Conservation (phyloP, 2,797 vertebrate species). For the Premnoplex brunnescens region DNA sequence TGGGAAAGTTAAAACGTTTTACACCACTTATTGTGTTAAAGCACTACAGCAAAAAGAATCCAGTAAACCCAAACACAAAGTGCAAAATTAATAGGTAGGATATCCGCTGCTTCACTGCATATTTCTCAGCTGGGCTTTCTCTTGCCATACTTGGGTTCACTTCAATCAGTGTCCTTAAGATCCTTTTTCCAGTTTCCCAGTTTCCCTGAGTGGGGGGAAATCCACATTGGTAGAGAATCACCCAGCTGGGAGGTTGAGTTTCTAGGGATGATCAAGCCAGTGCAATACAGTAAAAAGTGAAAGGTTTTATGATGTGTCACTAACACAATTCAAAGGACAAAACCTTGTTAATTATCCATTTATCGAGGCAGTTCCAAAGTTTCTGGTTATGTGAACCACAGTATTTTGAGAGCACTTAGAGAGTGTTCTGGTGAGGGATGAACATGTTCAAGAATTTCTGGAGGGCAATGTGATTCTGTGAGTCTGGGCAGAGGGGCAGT, state of each 20-base stretch:
- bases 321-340: not conserved
- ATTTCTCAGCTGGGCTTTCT: not conserved
- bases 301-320: not conserved
- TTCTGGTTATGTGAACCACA: not conserved
- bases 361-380: not conserved
- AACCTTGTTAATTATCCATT: not conserved
- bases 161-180: not conserved
- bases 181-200: not conserved
- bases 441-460: not conserved
- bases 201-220: not conserved
- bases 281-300: not conserved
- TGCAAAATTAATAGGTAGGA: conserved; percentile 28
- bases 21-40: conserved; percentile 18
- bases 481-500: not conserved
- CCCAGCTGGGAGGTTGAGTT: not conserved
- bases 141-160: not conserved
- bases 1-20: conserved; percentile 24
- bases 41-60: not conserved
- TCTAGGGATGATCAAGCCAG: not conserved
- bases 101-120: not conserved
- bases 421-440: not conserved
- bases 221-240: not conserved
- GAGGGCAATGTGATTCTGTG: not conserved
- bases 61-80: conserved; percentile 27
- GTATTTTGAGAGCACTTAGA: not conserved